phyloP scores from a whole-genome alignment of 2,113 vertebrate species.

The Petromus typicus region DNA sequence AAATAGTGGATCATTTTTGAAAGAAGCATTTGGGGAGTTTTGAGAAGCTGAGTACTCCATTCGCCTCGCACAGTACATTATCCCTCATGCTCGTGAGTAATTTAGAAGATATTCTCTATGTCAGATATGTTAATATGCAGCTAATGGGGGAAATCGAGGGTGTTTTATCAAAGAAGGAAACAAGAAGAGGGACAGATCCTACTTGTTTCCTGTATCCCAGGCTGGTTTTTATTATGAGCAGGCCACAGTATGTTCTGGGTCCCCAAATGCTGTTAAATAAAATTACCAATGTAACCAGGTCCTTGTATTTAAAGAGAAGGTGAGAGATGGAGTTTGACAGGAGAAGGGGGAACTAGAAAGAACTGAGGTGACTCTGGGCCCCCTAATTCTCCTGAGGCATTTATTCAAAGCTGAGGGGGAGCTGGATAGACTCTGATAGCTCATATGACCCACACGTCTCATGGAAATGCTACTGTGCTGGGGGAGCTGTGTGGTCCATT shows the following conservation, averaged over 20 bases:
- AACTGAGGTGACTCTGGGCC: not conserved
- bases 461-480: not conserved
- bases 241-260: not conserved
- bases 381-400: not conserved
- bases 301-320: not conserved
- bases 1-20: constrained; percentile 76
- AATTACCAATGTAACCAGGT: not conserved
- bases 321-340: not conserved
- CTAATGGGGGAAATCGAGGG: constrained; percentile 47
- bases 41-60: constrained; percentile 41
- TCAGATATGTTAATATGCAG: constrained; percentile 57
- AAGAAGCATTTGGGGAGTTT: constrained; percentile 75
- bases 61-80: constrained; percentile 33
- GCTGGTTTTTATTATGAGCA: not conserved
- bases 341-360: not conserved
- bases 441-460: not conserved
- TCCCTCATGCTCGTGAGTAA: constrained; percentile 14
- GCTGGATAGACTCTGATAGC: not conserved
- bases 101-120: constrained; percentile 56
- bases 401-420: not conserved
- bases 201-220: constrained; percentile 30
- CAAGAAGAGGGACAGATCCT: not conserved
- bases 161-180: constrained; percentile 54
- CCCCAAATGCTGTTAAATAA: constrained; percentile 18
- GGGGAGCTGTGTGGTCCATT: not conserved